Evolutionary conservation across 1,140 invertebrate genomes (phyloP), one percentile per base, ranked within the genome.

Genomic region (Panulirus ornatus): DNA sequence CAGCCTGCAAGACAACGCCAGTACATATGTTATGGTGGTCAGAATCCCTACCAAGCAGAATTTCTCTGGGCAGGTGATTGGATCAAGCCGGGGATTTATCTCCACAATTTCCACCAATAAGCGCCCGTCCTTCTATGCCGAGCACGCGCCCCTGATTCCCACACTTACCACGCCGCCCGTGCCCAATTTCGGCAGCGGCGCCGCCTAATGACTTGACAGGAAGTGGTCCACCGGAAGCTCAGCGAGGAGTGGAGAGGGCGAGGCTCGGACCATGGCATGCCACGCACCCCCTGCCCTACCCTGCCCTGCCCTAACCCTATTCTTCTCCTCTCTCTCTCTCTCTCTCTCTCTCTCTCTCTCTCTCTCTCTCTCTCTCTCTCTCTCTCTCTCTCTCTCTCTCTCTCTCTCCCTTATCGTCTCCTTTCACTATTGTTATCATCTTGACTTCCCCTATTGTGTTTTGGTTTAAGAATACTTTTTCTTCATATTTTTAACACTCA

Each of bases 21-120:
- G n/a, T 66, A 66, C 58, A 66, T 30, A 30, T 11, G n/a, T 66
- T 11, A 66, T 30, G 58, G 58, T 27, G 11, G n/a, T 27, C 58
- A 66, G 1, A 27, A 27, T 66, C 58, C 58, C n/a, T 27, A 27
- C 14, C 58, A 66, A 66, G 58, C 58, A 66, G 30, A 66, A 66
- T 66, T 66, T 66, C 22, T 66, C 58, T 66, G n/a, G 0, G n/a
- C 51, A 16, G n/a, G 58, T 66, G 58, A 66, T 66, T 66, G 58
- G 58, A 66, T 66, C 58, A 66, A 19, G n/a, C n/a, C 58, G 2
- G n/a, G 58, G 58, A 66, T 66, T 66, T 66, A 66, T 66, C 58
- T 66, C 30, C 58, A 66, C 58, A 66, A 66, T 66, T 66, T 66
- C 58, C 58, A 66, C n/a, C 58, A 66, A 66, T 66, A 66, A 66